Evolutionary conservation across 2,888 invertebrate genomes (phyloP), one percentile per base, ranked within the genome.

Genomic region (Hesperia comma): DNA sequence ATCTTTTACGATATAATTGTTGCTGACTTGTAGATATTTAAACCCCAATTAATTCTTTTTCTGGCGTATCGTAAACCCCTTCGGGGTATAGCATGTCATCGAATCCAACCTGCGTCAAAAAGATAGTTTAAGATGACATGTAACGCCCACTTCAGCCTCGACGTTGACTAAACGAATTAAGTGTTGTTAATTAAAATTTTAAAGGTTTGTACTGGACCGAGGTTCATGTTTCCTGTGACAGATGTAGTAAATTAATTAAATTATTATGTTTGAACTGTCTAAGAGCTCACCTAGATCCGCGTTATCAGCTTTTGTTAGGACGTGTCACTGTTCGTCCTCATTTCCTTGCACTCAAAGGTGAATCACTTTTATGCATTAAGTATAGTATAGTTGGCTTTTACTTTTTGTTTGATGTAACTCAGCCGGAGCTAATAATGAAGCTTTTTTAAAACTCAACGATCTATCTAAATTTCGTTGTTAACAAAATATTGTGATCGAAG

Each of bases 241-340:
- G 56, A 55, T 62, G 58, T 68, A 54, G 55, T 68, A 60, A 62
- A 32, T 53, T 46, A 21, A 56, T 37, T 67, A 12, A 41, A 57
- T 26, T 53, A 49, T 64, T 63, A 62, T 68, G 73, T 72, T 72
- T 71, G 58, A 70, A 70, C 69, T 81, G 83, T 79, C 78, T 79
- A 74, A 73, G 77, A 83, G 79, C 81, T 79, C 79, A 82, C 81
- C 80, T 83, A 84, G 82, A 83, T 80, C 79, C 79, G 66, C 78
- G 83, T 90, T 90, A 90, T 90, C 90, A 83, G 82, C 75, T 81
- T 80, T 82, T 74, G 74, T 84, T 82, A 83, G 87, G 86, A 88
- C 85, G 85, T 84, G 86, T 87, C 86, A 80, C 80, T 73, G 70
- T 69, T 67, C 81, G 89, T 79, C 86, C 90, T 79, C 84, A 73